These are phyloP conservation scores for Vanacampus margaritifer DNA, from an alignment of 2,113 vertebrate genomes.

Conservation along the genomic window DNA sequence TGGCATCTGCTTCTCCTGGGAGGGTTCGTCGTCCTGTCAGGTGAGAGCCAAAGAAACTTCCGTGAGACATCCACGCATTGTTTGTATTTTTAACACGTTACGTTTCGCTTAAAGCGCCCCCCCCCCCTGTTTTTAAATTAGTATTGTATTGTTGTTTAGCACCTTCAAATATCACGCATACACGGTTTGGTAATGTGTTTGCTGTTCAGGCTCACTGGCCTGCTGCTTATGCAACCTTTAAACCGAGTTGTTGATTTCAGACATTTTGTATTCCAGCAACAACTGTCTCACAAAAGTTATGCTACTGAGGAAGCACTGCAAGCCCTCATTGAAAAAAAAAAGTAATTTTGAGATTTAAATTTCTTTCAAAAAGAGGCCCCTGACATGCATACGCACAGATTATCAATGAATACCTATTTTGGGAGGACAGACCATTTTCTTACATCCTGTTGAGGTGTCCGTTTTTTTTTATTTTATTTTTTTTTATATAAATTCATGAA, in stretches of 20 bases:
- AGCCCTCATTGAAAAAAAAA: too few species aligned
- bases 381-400: too few species aligned
- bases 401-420: too few species aligned
- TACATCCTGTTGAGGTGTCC: too few species aligned
- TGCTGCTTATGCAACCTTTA: background rate
- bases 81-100: background rate
- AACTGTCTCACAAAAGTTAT: background rate
- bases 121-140: background rate
- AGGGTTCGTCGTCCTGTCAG: slow-evolving; percentile 49
- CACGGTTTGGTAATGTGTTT: background rate
- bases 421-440: too few species aligned
- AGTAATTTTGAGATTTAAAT: too few species aligned
- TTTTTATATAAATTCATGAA: too few species aligned
- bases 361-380: too few species aligned
- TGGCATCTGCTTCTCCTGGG: slow-evolving; percentile 59
- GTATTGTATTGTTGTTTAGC: background rate
- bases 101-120: background rate
- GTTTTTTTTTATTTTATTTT: too few species aligned
- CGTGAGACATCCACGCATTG: background rate
- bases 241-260: background rate
- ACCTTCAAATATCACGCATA: background rate
- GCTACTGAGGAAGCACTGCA: too few species aligned
- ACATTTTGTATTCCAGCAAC: background rate
- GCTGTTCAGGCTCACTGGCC: background rate
- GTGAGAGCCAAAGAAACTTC: slow-evolving; percentile 62